Base-by-base conservation (phyloP, 1,140 invertebrate species). In the Drosophila hydei region DNA sequence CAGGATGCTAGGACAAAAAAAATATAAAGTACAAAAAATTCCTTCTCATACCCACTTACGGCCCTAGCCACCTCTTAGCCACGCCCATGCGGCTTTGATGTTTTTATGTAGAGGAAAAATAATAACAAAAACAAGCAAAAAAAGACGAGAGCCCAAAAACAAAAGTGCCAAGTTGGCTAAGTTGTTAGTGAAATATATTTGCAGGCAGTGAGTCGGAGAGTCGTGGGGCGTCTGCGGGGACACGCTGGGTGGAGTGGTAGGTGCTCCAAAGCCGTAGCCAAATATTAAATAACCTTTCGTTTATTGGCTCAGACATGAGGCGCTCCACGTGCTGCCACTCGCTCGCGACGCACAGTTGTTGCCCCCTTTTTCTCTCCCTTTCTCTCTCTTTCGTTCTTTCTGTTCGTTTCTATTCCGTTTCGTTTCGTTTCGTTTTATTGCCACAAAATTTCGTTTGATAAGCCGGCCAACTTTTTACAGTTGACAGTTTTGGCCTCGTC, bases 221-320 rank as follows among this genome's bases (percentile, higher is more conserved):
- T 9, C 2, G 30, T 11, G 30, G 8, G 30, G 8, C 30, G 9
- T 33, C 30, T 11, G 8, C 30, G 30, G 27, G 27, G 7, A 30
- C 9, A 8, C 27, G 0, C 27, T 1, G 36, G 14, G 16, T 1
- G 7, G 4, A 21, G 38, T 16, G 43, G 62, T 40, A 55, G 67
- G 60, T 70, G 67, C 42, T 27, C 16, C 47, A 47, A 30, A 65
- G 59, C 70, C 76, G 75, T 78, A 75, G 79, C 72, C 75, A 87
- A 88, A 87, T 87, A 87, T 87, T 87, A 89, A 87, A 87, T 87
- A 87, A 87, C 83, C 83, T 87, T 87, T 87, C 70, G 83, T 76
- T 88, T 87, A 87, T 87, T 87, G 81, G 81, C 81, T 85, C 77
- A 87, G 80, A 79, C 75, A 61, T 75, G 75, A 71, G 52, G 61